A percentile compares a stretch with the other conserved stretches of the same genome.
Conservation (phyloP, 2,797 vertebrate species). For the Melanotaenia pygmaea region DNA sequence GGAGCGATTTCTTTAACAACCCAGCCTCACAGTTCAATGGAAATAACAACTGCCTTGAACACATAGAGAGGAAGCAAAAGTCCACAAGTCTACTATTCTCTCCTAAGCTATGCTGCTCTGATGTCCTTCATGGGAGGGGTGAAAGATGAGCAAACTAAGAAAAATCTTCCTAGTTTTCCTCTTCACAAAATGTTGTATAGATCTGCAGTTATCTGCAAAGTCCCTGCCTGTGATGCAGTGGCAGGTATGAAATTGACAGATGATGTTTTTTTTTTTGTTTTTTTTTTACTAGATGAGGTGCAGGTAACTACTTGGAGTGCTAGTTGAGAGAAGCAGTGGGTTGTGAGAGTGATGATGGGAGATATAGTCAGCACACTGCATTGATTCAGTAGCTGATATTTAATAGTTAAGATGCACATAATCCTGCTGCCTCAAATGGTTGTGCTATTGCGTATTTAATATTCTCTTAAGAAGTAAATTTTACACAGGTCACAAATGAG, state of each 20-base stretch:
- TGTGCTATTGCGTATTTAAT: background rate
- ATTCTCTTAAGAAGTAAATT: slow-evolving; percentile 27
- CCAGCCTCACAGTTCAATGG: slow-evolving; percentile 33
- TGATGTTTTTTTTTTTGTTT: background rate
- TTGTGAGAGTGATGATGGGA: slow-evolving; percentile 4
- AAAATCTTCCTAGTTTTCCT: slow-evolving; percentile 12
- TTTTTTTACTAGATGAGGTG: slow-evolving; percentile 41
- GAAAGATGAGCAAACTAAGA: slow-evolving; percentile 9
- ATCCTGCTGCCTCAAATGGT: slow-evolving; percentile 5
- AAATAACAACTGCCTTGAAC: slow-evolving; percentile 42
- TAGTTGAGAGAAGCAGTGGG: slow-evolving; percentile 22
- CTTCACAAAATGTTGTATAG: slow-evolving; percentile 24
- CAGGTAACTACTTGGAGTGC: slow-evolving; percentile 44
- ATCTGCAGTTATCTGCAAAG: slow-evolving; percentile 21
- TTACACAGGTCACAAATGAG: slow-evolving; percentile 16
- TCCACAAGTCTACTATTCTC: slow-evolving; percentile 26
- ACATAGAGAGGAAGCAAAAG: slow-evolving; percentile 23
- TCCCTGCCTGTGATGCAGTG: slow-evolving; percentile 44
- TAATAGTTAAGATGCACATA: slow-evolving; percentile 16
- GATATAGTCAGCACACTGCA: slow-evolving; percentile 15
- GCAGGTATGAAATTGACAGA: slow-evolving; percentile 46
- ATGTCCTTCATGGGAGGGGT: slow-evolving; percentile 20
- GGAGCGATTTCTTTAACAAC: slow-evolving; percentile 21
- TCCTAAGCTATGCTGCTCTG: slow-evolving; percentile 33
- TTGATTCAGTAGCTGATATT: background rate